These are phyloP conservation scores for Pantherophis vulpinus DNA, from an alignment of 2,797 vertebrate genomes.

Conservation along the genomic window DNA sequence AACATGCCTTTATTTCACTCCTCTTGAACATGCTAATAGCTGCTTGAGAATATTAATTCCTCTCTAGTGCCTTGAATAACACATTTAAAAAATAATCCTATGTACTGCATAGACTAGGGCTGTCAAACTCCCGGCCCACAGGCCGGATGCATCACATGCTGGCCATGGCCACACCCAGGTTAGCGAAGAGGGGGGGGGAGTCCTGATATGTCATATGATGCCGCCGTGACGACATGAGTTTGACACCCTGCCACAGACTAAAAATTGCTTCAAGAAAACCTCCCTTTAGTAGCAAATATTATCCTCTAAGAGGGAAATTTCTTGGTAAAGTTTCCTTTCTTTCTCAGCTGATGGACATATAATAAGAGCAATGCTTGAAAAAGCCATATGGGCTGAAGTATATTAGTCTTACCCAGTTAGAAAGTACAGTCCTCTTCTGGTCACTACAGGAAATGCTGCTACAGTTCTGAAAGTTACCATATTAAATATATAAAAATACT, in stretches of 20 bases:
- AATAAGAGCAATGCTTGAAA: background rate
- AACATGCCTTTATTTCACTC: background rate
- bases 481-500: too few species aligned
- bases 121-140: too few species aligned
- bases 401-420: background rate
- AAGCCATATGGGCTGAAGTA: background rate
- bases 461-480: background rate
- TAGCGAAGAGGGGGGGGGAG: too few species aligned
- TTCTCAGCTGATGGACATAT: background rate
- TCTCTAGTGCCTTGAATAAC: background rate
- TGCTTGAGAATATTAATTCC: background rate
- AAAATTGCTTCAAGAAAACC: background rate
- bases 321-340: background rate
- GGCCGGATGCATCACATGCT: too few species aligned
- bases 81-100: background rate
- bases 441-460: background rate
- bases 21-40: background rate
- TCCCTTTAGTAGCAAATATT: background rate
- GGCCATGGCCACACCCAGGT: too few species aligned
- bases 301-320: background rate
- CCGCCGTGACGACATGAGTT: too few species aligned
- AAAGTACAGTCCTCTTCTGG: background rate
- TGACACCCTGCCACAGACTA: background rate
- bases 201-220: too few species aligned
- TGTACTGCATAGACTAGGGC: too few species aligned